Base-by-base conservation (phyloP, 2,797 vertebrate genomes). In the Vespertilio murinus region DNA sequence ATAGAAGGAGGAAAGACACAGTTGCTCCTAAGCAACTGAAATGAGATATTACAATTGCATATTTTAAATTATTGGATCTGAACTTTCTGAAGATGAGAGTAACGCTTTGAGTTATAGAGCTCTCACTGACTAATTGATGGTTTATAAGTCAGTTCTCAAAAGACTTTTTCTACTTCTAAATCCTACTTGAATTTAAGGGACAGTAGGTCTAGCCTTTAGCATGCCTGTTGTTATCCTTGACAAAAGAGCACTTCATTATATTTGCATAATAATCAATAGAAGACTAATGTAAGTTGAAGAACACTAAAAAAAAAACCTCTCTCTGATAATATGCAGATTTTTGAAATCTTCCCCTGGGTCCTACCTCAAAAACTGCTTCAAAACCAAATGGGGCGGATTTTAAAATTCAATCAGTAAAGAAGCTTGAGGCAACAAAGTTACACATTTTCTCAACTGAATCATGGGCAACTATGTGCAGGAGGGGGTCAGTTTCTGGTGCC, bases 361-460 rank as follows among this genome's bases (percentile, higher is more conserved):
- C 80, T 83, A 82, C 70, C 75, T 92, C 49, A 83, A 14, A 67
- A 86, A 95, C 54, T 88, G 49, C 70, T 92, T 47, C 83, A 83
- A 96, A 94, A 56, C 12, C 30, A n/a, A 92, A 71, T 74, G 45
- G 65, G 73, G 93, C 80, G 13, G 61, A 95, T 91, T 93, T 70
- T 91, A 93, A 97, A 79, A 69, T 84, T 78, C 90, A 93, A 42
- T 91, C 56, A 78, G 42, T 83, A 83, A 83, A 35, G 64, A 79
- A 75, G 28, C 38, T 84, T 87, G 40, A 82, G n/a, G 88, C 92
- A 93, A 64, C 33, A 75, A 4, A 61, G 47, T 54, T 82, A 42
- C 38, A 70, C 56, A 47, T 84, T 89, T 75, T 95, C 69, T 94
- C 73, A 52, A 78, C n/a, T 54, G 40, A 91, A 83, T 59, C 54